Evolutionary conservation across 2,888 invertebrate genomes (phyloP).

Genomic region (Tetramorium bicarinatum): DNA sequence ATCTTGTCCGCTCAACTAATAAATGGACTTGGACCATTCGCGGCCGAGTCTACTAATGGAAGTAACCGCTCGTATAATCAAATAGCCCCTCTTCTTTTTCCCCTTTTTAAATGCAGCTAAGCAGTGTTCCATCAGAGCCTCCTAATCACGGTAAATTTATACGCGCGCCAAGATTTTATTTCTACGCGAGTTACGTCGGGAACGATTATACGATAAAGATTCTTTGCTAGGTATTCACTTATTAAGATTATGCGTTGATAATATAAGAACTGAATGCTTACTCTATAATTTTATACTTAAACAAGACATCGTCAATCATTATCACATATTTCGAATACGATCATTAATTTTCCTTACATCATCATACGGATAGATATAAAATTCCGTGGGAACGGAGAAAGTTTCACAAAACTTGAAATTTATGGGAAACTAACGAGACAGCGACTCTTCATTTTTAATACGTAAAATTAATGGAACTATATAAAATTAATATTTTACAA

Average conservation of each 20-base stretch:
- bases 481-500: neutral
- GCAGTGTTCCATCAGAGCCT: neutral
- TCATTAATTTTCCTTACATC: slow-evolving; percentile 12
- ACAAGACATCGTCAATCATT: slow-evolving; percentile 5
- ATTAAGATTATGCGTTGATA: neutral
- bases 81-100: slow-evolving; percentile 5
- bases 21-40: slow-evolving; percentile 44
- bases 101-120: neutral
- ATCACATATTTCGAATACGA: neutral
- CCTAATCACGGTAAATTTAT: neutral
- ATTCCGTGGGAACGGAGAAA: slow-evolving; percentile 10
- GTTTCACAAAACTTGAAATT: neutral
- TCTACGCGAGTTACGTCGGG: neutral
- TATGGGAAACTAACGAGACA: neutral
- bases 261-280: neutral
- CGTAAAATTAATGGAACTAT: neutral
- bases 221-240: neutral
- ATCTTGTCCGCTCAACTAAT: slow-evolving; percentile 49
- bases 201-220: slow-evolving; percentile 15
- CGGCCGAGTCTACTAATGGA: slow-evolving; percentile 13
- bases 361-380: neutral
- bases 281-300: neutral
- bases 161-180: neutral
- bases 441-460: neutral
- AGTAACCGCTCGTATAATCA: slow-evolving; percentile 22